Evolutionary conservation across 92 coral and sea anemone species (phyloP).

Genomic region (Scolanthus callimorphus): DNA sequence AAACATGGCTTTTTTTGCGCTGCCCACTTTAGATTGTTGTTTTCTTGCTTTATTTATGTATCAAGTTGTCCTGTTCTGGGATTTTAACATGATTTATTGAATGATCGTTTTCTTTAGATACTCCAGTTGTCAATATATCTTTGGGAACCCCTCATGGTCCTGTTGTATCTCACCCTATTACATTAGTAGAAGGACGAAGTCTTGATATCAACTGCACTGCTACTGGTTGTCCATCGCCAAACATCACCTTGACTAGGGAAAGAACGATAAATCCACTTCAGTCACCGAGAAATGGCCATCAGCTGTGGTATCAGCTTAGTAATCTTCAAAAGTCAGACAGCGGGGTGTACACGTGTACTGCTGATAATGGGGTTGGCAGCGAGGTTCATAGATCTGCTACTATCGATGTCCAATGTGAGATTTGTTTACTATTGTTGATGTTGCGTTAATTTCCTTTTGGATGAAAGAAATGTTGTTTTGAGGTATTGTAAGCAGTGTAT

Average conservation of each 20-base stretch:
- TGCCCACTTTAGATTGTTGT: no score
- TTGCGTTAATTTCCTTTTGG: no score
- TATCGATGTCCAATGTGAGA: constrained; percentile 51
- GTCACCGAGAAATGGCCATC: not conserved
- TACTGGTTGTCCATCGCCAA: constrained; percentile 45
- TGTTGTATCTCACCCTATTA: not conserved
- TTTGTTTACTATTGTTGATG: no score
- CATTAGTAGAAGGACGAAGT: constrained; percentile 2
- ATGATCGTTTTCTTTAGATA: not conserved
- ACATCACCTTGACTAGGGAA: constrained; percentile 31
- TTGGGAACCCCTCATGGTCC: not conserved
- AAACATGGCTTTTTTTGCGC: no score
- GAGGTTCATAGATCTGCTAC: constrained; percentile 4
- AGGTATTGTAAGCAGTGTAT: no score
- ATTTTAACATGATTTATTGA: no score
- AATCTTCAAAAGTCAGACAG: constrained; percentile 13
- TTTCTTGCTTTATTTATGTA: not conserved
- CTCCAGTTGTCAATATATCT: not conserved
- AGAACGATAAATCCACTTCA: not conserved
- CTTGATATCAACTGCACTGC: constrained; percentile 31
- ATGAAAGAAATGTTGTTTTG: no score
- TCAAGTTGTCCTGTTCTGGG: no score
- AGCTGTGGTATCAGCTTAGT: not conserved
- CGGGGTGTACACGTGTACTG: constrained; percentile 35
- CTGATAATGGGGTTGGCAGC: constrained; percentile 8